Conservation (phyloP, 2,888 invertebrate genomes). For the Psylliodes chrysocephalus region DNA sequence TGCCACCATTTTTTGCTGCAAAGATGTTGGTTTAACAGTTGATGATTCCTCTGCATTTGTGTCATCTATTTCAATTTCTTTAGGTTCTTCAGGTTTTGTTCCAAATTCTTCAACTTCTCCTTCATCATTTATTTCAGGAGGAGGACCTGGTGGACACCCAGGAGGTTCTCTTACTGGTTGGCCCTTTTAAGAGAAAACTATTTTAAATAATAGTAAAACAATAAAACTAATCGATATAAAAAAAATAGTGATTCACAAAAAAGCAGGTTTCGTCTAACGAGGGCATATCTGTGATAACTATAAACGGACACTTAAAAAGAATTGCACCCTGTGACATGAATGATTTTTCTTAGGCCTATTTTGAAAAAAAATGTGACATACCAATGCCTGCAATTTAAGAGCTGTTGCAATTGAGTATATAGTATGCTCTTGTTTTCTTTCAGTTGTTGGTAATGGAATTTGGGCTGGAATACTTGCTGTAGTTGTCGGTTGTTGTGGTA, state of each 20-base stretch:
- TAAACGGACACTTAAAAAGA: no score
- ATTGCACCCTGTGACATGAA: no score
- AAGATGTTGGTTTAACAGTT: constrained; percentile 73
- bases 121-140: constrained; percentile 77
- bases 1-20: constrained; percentile 89
- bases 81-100: constrained; percentile 51
- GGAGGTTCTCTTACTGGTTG: constrained; percentile 75
- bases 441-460: constrained; percentile 59
- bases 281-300: no score
- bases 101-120: constrained; percentile 68
- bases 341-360: no score
- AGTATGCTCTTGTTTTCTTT: constrained; percentile 62
- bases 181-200: constrained; percentile 62
- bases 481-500: constrained; percentile 65
- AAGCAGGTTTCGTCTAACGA: no score
- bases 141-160: constrained; percentile 88
- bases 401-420: constrained; percentile 64
- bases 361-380: no score
- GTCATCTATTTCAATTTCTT: constrained; percentile 50
- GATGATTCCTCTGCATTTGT: constrained; percentile 37
- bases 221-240: no score
- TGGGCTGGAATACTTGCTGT: constrained; percentile 47
- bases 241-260: no score
- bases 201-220: no score
- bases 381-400: constrained; percentile 61